A percentile compares a stretch with the other conserved stretches of the same genome.
Evolutionary conservation across 2,888 invertebrate genomes (phyloP).

Genomic region (Quadriops clusia): DNA sequence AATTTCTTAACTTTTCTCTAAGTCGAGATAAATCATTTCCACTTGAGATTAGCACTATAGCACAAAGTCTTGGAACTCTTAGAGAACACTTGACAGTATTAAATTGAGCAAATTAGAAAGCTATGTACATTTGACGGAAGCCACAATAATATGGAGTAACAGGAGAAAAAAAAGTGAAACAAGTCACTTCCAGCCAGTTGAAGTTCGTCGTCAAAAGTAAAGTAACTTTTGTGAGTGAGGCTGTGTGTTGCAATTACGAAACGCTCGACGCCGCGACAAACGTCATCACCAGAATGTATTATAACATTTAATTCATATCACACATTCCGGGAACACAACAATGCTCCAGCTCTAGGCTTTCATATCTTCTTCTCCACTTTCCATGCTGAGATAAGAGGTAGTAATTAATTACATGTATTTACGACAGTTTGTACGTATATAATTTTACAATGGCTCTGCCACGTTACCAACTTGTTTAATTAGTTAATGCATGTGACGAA

Average conservation of each 20-base stretch:
- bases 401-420: conserved; percentile 3
- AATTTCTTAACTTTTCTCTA: no score
- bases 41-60: no score
- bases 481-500: no score
- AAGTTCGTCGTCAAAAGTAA: conserved; percentile 7
- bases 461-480: no score
- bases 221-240: conserved; percentile 13
- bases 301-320: conserved; percentile 15
- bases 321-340: conserved; percentile 13
- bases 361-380: conserved; percentile 1
- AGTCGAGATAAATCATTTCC: no score
- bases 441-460: no score
- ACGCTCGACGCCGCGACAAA: conserved; percentile 7
- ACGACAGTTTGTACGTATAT: no score
- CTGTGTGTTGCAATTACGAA: conserved; percentile 9
- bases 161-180: conserved; percentile 7
- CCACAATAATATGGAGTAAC: no score
- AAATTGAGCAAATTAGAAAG: no score
- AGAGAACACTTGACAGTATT: no score
- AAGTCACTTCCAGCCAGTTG: conserved; percentile 14
- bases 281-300: conserved; percentile 13
- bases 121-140: no score
- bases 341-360: conserved; percentile 12
- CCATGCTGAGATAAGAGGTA: not conserved
- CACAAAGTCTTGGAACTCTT: no score